Base-by-base conservation (phyloP, 2,888 invertebrate species). In the Clostera curtula region DNA sequence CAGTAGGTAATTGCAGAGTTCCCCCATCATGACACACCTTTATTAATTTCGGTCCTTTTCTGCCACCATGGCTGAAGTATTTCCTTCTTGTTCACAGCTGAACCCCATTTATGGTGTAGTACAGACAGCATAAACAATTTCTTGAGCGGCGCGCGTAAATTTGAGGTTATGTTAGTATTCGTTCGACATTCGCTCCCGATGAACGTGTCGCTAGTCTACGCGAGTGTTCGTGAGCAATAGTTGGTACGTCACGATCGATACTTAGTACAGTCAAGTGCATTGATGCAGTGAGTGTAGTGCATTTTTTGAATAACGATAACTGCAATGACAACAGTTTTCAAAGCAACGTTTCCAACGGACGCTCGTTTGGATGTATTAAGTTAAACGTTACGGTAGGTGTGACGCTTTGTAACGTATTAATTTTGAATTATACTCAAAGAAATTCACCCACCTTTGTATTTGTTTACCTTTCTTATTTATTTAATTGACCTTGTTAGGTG, bases 121-220 rank as follows among this genome's bases (percentile, higher is more conserved):
- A 64, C 70, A 60, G 69, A 64, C 66, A 66, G 72, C 68, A 76
- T 70, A 75, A 76, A 80, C 72, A 74, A 72, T 76, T 65, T 71
- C 71, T 68, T 65, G 61, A 65, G 55, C 71, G 54, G 68, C 67
- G 68, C 69, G 74, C 73, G 71, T 75, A 76, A 71, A 67, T 80
- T 80, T 79, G 68, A 82, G 79, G 82, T 83, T 79, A 80, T 75
- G 72, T 70, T 76, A 83, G 82, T 83, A 71, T 73, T 73, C 74
- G 72, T 67, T 68, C 69, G 56, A 63, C 77, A 57, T 69, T 68
- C 68, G 68, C 51, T 54, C 42, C 49, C 57, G 61, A 56, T 65
- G 76, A 56, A 76, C 77, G 79, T 67, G 61, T 46, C 39, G 39
- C 31, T 24, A 43, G 36, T 47, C 31, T 34, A 31, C 34, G 36